A percentile compares a stretch with the other conserved stretches of the same genome.
Conservation (phyloP, 2,797 vertebrate genomes). For the Columba guinea region DNA sequence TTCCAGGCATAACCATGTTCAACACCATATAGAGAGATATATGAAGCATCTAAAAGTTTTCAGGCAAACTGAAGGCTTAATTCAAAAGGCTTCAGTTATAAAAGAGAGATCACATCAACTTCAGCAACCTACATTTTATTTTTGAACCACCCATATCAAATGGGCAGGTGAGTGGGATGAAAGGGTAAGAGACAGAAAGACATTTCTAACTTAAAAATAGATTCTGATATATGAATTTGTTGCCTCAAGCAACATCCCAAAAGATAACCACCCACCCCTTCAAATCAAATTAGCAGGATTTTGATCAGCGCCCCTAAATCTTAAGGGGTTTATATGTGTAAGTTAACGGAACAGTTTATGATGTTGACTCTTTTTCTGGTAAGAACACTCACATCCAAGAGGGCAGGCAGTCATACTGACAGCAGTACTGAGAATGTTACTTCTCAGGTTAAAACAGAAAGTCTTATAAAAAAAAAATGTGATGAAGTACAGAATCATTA, state of each 20-base stretch:
- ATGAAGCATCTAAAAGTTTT: conserved; percentile 23
- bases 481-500: conserved; percentile 48
- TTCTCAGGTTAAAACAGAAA: conserved; percentile 46
- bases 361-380: neutral
- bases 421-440: neutral
- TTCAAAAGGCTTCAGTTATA: conserved; percentile 22
- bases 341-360: neutral
- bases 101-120: neutral
- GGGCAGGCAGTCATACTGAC: neutral
- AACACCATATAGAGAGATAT: neutral
- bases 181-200: neutral
- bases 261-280: neutral
- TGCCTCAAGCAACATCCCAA: conserved; percentile 20
- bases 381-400: neutral
- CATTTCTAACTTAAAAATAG: conserved; percentile 18
- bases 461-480: conserved; percentile 50
- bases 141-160: conserved; percentile 31
- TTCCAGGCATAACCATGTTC: neutral
- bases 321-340: neutral
- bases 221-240: neutral
- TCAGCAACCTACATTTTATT: neutral
- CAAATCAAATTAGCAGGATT: neutral
- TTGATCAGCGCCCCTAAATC: neutral
- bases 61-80: conserved; percentile 36
- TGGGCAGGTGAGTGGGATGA: neutral